Conservation (phyloP, 1,140 invertebrate species). For the Linepithema humile region DNA sequence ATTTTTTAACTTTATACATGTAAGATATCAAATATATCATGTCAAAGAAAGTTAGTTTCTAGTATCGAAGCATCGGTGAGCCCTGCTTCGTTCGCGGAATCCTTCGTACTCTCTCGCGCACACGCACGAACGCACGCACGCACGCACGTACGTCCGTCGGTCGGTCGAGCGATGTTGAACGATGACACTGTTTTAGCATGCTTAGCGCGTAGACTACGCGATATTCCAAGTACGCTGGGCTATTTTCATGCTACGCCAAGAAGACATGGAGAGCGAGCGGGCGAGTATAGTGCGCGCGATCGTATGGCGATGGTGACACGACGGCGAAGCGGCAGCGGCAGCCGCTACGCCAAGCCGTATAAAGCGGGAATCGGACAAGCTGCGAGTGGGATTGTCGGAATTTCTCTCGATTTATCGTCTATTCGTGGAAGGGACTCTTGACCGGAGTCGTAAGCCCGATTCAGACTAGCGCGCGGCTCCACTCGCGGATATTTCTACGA, state of each 20-base stretch:
- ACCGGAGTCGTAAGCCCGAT: conserved; percentile 5
- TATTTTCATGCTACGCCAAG: conserved; percentile 74
- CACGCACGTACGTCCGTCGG: not conserved
- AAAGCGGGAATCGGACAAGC: conserved; percentile 57
- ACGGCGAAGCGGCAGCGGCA: conserved; percentile 26
- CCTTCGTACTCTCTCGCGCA: conserved; percentile 43
- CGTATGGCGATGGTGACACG: conserved; percentile 46
- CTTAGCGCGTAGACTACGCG: conserved; percentile 72
- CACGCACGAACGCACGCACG: conserved; percentile 3
- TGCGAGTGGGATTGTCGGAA: conserved; percentile 53
- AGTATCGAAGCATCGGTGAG: not conserved
- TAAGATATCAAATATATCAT: not conserved
- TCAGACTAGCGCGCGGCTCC: not conserved
- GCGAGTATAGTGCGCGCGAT: conserved; percentile 38
- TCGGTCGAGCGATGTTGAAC: conserved; percentile 37
- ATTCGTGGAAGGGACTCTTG: conserved; percentile 12
- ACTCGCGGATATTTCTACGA: not conserved
- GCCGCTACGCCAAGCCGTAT: conserved; percentile 51
- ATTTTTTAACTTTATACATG: not conserved
- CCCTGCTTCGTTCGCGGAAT: conserved; percentile 25
- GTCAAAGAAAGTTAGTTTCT: conserved; percentile 9
- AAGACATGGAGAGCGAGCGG: conserved; percentile 58
- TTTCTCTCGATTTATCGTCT: conserved; percentile 56
- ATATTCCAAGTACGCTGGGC: conserved; percentile 75
- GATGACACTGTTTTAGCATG: conserved; percentile 67